Base-by-base conservation (phyloP, 2,888 invertebrate genomes). In the Gandaritis pyraliata region DNA sequence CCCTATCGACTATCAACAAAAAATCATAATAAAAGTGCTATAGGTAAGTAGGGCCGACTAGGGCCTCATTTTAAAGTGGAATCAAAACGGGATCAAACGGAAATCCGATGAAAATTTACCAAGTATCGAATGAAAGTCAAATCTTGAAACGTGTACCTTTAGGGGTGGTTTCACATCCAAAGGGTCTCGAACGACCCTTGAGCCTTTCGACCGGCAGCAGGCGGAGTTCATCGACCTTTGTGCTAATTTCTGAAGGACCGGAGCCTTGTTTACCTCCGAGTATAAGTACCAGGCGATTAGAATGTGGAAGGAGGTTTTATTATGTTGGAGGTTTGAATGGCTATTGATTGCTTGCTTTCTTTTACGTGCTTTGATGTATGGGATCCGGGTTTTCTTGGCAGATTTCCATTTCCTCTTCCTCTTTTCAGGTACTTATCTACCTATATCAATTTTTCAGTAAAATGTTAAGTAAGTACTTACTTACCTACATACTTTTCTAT, bases 191-290 rank as follows among this genome's bases (percentile, higher is more conserved):
- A 23, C 48, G 30, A 48, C 48, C 48, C 48, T 48, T 48, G 48
- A 33, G 48, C 78, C 83, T 82, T 68, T 68, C 54, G 61, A 61
- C 55, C 71, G 73, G 73, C 80, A 79, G 77, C 83, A 82, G 82
- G 71, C 66, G 43, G 73, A 76, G 90, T 81, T 83, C 86, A 70
- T 65, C 76, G 82, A 88, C 77, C 89, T 83, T 79, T 81, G 82
- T 75, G 77, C 84, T 82, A 85, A 84, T 84, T 83, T 76, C 71
- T 52, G 38, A 46, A 58, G 29, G 39, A n/a, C 59, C 52, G 49
- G 33, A 63, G 68, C 69, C 72, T 69, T 72, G 69, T 72, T 72
- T 70, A 68, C 64, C 53, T 69, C 64, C 57, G 52, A 48, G 47
- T 61, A 65, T 63, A 58, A 71, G 64, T 68, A 68, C 61, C 50